Evolutionary conservation across 2,888 invertebrate genomes (phyloP), one percentile per base, ranked within the genome.

Genomic region (Drosophila crucigera): DNA sequence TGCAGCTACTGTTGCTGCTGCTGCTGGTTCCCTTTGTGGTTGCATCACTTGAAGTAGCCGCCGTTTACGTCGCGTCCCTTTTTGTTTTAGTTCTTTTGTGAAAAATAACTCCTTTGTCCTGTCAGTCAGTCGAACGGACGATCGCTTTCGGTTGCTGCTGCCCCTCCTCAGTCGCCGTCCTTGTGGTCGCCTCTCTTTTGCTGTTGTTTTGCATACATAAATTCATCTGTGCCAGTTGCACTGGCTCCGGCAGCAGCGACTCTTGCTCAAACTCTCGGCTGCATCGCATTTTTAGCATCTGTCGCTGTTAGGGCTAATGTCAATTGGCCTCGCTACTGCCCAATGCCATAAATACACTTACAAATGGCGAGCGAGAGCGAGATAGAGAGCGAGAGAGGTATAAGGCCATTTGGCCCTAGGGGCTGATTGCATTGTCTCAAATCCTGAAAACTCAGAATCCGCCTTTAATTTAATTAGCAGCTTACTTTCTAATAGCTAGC

Each of bases 121-220:
- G 92, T 92, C 92, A 92, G 87, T 92, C 86, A 87, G 75, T 63
- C 54, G 67, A 56, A 53, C 67, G 65, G 61, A 73, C 68, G 83
- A 43, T 73, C 61, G 84, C 84, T 89, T 87, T 91, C 88, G 76
- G 85, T 90, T 85, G 78, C 82, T 74, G 37, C 52, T 43, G n/a
- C 49, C 31, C 22, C 31, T 28, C 54, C 22, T 11, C 5, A 31
- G 6, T 56, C 56, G 0, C n/a, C 16, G 19, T 55, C 30, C 14
- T 76, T 73, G 25, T 16, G 16, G 9, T 16, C 4, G 47, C 43
- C 35, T 37, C 41, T 19, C n/a, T 56, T 28, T 39, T 39, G 84
- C 90, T 83, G 84, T 79, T 91, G 89, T 83, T 92, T 92, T 92
- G 92, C 92, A 92, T 92, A 92, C 92, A 92, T 92, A 92, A 92